Conservation (phyloP, 2,888 invertebrate species). For the Perizoma affinitatum region DNA sequence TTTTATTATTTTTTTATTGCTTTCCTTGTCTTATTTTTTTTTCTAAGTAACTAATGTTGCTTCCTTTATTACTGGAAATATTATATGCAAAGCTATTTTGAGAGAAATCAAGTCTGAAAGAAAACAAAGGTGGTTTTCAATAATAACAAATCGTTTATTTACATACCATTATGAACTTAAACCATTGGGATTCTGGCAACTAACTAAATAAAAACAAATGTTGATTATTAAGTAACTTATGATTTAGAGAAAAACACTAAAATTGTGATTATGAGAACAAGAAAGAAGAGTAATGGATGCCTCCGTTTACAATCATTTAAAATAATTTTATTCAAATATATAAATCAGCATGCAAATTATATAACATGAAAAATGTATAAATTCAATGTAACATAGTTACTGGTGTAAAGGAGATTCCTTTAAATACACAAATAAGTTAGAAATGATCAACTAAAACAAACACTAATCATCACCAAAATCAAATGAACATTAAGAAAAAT, state of each 20-base stretch:
- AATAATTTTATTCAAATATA: constrained; percentile 18
- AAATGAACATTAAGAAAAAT: constrained; percentile 6
- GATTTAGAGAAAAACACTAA: constrained; percentile 10
- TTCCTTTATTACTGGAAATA: too few species aligned
- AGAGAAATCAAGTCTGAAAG: not conserved
- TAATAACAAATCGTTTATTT: constrained; percentile 48
- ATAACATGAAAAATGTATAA: constrained; percentile 23
- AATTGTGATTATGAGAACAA: constrained; percentile 4
- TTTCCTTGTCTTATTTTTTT: too few species aligned
- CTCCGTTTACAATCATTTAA: constrained; percentile 12
- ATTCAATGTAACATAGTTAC: constrained; percentile 11
- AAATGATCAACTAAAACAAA: constrained; percentile 7
- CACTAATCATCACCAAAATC: constrained; percentile 7
- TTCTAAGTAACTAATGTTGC: too few species aligned
- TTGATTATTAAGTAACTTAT: constrained; percentile 14
- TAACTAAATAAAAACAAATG: constrained; percentile 30
- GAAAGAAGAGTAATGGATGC: not conserved
- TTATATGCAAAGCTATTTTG: too few species aligned
- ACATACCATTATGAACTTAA: constrained; percentile 34
- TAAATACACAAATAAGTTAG: constrained; percentile 1
- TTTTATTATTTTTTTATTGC: too few species aligned
- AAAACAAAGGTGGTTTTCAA: constrained; percentile 22
- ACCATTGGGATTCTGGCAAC: constrained; percentile 40
- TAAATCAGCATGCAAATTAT: constrained; percentile 19
- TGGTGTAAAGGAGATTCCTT: constrained; percentile 21